Base-by-base conservation (phyloP, 30 jellyfish, hydroid and myxozoan genomes). In the Phacellophora camtschatica region DNA sequence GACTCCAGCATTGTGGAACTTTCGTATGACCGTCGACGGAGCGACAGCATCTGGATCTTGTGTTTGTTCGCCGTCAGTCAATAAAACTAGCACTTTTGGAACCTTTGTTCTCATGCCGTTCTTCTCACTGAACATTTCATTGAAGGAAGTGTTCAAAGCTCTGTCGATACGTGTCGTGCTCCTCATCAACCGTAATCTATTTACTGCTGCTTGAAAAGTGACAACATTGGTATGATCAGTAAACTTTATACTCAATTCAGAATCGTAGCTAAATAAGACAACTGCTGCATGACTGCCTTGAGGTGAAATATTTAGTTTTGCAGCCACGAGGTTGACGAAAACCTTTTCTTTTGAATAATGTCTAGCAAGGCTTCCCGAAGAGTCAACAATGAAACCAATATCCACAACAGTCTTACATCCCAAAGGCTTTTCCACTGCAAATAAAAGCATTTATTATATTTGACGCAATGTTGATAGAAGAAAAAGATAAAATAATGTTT, bases 221-320 rank as follows among this genome's bases (percentile, higher is more conserved):
- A 5, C 46, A n/a, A 23, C 34, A 59, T 63, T 67, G 15, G 80
- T 80, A 66, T 68, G 58, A 46, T 79, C 94, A 61, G 74, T 11
- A 31, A 88, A 74, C 76, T 88, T 88, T 71, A 88, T 39, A 46
- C 90, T 79, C 70, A 36, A 87, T 57, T 69, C 88, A 20, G 97
- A 61, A 57, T 58, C 31, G 55, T 81, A 57, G 66, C 97, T 88
- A 81, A 79, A 88, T 71, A 83, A 20, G 25, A 88, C 78, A 43
- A 88, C 86, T 37, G 90, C 95, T 3, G 72, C 97, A 25, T 83
- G 77, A 39, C 95, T 66, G 12, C 96, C 96, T 10, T 68, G 41
- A 2, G 49, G 77, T n/a, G 79, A 76, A 35, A 82, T 33, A 15
- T 58, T 55, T 29, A 82, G 77, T 18, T 37, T 71, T 18, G 20